Evolutionary conservation across 1,140 invertebrate genomes (phyloP).

Genomic region (Ceratoteleas bidentatus): DNA sequence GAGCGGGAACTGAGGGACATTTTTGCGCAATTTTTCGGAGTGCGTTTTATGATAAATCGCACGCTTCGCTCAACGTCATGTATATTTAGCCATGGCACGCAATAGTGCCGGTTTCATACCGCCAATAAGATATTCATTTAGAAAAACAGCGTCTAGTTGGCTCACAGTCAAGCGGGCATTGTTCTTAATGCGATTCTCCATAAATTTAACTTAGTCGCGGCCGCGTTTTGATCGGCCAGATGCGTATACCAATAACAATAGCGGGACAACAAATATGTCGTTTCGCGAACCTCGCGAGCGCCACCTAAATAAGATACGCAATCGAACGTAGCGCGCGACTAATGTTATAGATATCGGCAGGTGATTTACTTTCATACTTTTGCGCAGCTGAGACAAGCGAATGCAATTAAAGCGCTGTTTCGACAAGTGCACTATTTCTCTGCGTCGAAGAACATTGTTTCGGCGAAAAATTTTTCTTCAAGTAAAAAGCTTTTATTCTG

Average conservation of each 20-base stretch:
- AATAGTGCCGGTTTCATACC: conserved; percentile 51
- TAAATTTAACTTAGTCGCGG: conserved; percentile 57
- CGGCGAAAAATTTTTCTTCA: no score
- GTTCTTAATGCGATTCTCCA: conserved; percentile 63
- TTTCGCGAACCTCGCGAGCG: conserved; percentile 38
- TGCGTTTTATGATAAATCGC: conserved; percentile 54
- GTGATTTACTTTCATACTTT: conserved; percentile 34
- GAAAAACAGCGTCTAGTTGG: conserved; percentile 57
- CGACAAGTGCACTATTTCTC: no score
- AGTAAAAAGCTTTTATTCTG: no score
- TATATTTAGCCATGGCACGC: conserved; percentile 50
- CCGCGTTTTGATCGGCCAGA: conserved; percentile 31
- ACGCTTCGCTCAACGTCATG: conserved; percentile 41
- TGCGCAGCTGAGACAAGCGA: neutral
- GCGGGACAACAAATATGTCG: conserved; percentile 47
- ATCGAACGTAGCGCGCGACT: conserved; percentile 53
- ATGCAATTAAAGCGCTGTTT: conserved; percentile 20
- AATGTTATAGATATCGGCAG: conserved; percentile 53
- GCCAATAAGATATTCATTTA: conserved; percentile 65
- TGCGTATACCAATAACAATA: conserved; percentile 57
- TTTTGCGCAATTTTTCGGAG: conserved; percentile 5
- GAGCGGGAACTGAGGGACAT: conserved; percentile 1
- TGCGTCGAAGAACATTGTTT: no score
- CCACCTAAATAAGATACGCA: conserved; percentile 52
- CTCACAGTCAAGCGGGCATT: conserved; percentile 59